These are phyloP conservation scores for Saimiri boliviensis DNA, from an alignment of 2,113 vertebrate genomes.

Conservation along the genomic window DNA sequence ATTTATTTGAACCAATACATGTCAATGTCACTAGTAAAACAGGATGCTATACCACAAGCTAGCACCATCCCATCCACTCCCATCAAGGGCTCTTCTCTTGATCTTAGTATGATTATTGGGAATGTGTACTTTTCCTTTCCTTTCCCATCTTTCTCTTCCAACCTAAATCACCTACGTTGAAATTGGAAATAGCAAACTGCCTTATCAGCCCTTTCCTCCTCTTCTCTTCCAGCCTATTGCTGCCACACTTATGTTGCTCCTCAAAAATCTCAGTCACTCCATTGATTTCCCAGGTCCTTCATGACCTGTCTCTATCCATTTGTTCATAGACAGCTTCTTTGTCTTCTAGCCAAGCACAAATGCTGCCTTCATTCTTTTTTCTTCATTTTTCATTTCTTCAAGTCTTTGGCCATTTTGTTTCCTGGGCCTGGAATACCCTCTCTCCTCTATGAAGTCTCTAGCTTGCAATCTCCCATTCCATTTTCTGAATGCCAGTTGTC, in stretches of 20 bases:
- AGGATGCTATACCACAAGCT: background rate
- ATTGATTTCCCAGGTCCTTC: background rate
- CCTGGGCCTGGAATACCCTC: background rate
- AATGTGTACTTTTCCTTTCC: background rate
- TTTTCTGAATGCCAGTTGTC: slow-evolving; percentile 6
- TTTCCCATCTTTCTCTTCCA: background rate
- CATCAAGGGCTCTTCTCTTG: background rate
- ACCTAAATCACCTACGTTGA: background rate
- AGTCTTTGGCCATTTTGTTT: background rate
- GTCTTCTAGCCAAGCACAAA: background rate
- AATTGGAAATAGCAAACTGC: slow-evolving; percentile 1
- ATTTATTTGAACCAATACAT: slow-evolving; percentile 16
- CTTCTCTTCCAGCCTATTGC: background rate
- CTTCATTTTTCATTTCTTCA: background rate
- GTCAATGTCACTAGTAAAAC: slow-evolving; percentile 13
- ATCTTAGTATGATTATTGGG: background rate
- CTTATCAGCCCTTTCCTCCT: background rate
- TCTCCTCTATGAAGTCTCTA: background rate
- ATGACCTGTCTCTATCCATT: background rate
- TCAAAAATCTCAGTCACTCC: background rate
- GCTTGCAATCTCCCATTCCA: background rate
- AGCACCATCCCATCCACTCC: background rate
- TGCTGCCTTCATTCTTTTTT: background rate
- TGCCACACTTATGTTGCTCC: background rate
- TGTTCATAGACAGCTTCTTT: background rate